Percentiles rank a stretch among this genome's conserved stretches.
Evolutionary conservation across 2,797 vertebrate species (phyloP).

Genomic region (Spinus pinus): DNA sequence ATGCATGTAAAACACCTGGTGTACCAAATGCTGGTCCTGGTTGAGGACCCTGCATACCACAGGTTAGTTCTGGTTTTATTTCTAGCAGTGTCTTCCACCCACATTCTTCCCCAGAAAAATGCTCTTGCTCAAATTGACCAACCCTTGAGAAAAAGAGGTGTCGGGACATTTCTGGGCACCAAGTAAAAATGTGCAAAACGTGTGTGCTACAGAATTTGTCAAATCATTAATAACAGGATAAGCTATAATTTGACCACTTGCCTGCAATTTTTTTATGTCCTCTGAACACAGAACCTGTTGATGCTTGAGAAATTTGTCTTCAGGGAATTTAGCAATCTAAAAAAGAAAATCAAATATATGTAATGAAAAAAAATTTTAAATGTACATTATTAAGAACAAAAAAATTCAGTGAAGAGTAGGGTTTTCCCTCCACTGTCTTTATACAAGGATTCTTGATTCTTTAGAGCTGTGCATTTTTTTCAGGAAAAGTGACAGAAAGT

Average conservation of each 20-base stretch:
- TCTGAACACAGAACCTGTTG: background rate
- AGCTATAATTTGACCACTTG: background rate
- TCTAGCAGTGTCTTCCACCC: background rate
- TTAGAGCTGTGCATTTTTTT: background rate
- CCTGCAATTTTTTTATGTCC: background rate
- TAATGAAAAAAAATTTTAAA: background rate
- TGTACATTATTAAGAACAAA: background rate
- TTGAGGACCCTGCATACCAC: background rate
- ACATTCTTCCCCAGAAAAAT: background rate
- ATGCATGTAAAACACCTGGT: accelerated
- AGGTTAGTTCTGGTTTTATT: background rate
- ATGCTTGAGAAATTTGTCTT: background rate
- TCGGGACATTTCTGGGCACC: background rate
- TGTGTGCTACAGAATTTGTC: background rate
- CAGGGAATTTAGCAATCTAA: background rate
- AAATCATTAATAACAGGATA: background rate
- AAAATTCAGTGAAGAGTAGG: background rate
- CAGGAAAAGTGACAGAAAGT: background rate
- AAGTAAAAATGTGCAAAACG: background rate
- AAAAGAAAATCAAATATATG: background rate
- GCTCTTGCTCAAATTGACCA: background rate
- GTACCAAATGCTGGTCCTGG: background rate
- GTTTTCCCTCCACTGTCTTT: background rate
- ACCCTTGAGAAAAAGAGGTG: background rate
- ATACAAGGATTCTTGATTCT: background rate